Base-by-base conservation (phyloP, 2,113 vertebrate genomes). In the Sphaerodactylus townsendi region DNA sequence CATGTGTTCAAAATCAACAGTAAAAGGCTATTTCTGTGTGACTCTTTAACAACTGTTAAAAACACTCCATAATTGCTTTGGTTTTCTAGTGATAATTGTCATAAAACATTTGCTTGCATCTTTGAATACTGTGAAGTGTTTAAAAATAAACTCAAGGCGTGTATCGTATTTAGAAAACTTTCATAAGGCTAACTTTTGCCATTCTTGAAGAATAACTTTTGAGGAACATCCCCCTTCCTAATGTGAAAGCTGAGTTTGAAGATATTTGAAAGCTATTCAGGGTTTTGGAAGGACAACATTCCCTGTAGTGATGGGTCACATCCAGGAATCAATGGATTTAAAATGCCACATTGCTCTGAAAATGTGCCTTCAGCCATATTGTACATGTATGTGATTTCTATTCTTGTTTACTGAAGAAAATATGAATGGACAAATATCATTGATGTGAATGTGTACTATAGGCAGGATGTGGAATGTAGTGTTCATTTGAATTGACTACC, bases 321-420 rank as follows among this genome's bases (percentile, higher is more conserved):
- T 48, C 25, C 48, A 86, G 35, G 62, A 72, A 56, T 77, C 79
- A 86, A 77, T 28, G 65, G 50, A 78, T 86, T 73, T 48, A 77
- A 82, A 53, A 82, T 62, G 53, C 72, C 73, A 82, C 9, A 37
- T 70, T 82, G 41, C n/a, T 86, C 66, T 78, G 41, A 62, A 77
- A 86, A 53, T 69, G 19, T 81, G 50, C 39, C 65, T 81, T 66
- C 53, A 79, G 21, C 39, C 25, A 70, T 39, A 69, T 37, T 69
- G 37, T 41, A 35, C 66, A 33, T 41, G 13, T 37, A 39, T 62
- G 44, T 28, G 13, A 33, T 39, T 23, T 86, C 9, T n/a, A 62
- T 62, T 53, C 53, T 76, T 77, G 56, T 70, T 77, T 37, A 35
- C n/a, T 28, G 62, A 33, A 81, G 44, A 81, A 85, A 56, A 68